Conservation (phyloP, 2,797 vertebrate species). For the Columba guinea region DNA sequence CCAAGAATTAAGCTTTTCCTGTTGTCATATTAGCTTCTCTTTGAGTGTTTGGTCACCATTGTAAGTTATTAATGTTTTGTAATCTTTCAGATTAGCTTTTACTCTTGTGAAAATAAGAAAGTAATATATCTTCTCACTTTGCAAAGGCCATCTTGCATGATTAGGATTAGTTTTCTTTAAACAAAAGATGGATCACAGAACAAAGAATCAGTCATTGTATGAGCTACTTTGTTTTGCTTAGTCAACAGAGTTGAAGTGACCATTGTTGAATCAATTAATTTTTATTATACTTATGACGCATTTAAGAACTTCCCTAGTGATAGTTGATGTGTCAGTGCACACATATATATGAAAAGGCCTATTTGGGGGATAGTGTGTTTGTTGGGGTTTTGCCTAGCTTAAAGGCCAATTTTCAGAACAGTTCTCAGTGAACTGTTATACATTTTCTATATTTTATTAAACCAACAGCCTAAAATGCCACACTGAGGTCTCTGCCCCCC, state of each 20-base stretch:
- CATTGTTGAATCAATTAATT: not conserved
- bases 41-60: not conserved
- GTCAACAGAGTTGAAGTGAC: not conserved
- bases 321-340: not conserved
- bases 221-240: not conserved
- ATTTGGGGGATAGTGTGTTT: rapidly evolving
- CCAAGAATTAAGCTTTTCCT: not conserved
- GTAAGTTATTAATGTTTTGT: not conserved
- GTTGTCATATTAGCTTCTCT: not conserved
- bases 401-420: not conserved
- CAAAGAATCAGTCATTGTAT: not conserved
- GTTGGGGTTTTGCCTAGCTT: not conserved
- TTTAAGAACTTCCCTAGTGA: not conserved
- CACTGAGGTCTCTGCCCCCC: rapidly evolving
- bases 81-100: not conserved
- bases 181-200: not conserved
- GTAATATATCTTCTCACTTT: not conserved
- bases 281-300: not conserved
- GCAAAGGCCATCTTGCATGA: not conserved
- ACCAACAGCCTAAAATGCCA: rapidly evolving
- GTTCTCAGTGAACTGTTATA: not conserved
- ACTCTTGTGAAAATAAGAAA: not conserved
- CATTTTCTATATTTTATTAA: not conserved
- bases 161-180: not conserved
- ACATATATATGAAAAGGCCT: not conserved